Conservation (phyloP, 2,797 vertebrate species). For the Lacerta viridis region DNA sequence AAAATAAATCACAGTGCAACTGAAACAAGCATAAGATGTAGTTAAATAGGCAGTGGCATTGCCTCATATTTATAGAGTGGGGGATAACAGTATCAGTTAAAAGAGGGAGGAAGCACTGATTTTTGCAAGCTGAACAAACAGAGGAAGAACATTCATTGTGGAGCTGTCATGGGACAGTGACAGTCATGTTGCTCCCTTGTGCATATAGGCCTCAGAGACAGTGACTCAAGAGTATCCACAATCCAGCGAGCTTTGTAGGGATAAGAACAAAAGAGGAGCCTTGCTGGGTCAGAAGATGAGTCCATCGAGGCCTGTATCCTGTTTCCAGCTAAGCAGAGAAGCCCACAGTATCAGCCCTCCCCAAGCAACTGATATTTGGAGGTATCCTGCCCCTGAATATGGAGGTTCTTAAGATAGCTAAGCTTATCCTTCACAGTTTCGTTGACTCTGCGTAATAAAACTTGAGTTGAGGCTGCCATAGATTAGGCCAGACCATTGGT, state of each 20-base stretch:
- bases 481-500: neutral
- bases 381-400: neutral
- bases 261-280: neutral
- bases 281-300: neutral
- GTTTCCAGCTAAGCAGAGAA: neutral
- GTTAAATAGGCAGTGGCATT: neutral
- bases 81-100: neutral
- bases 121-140: neutral
- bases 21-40: neutral
- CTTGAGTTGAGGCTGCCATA: neutral
- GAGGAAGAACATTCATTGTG: neutral
- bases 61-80: neutral
- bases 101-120: neutral
- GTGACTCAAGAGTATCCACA: neutral
- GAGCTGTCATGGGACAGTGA: neutral
- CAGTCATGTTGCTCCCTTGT: neutral
- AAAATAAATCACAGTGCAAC: neutral
- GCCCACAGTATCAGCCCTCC: neutral
- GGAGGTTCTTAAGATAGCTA: neutral
- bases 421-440: neutral
- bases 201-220: neutral
- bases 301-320: neutral
- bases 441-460: neutral
- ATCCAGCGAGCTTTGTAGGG: neutral
- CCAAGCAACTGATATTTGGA: neutral